phyloP scores from a whole-genome alignment of 37 sponge, comb jelly and placozoan genomes.

The Agelas oroides region DNA sequence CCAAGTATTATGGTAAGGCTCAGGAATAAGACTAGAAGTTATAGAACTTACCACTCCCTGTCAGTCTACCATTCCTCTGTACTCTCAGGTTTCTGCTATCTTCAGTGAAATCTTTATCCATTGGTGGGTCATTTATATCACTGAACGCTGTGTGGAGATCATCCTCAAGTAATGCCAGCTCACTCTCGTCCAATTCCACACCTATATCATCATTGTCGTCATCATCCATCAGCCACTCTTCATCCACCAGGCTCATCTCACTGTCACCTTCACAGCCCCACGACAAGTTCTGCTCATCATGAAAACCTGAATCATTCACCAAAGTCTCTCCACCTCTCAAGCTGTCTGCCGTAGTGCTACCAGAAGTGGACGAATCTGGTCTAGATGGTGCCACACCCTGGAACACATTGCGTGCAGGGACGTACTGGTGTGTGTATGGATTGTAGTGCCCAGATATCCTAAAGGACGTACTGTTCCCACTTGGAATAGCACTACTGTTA shows the following conservation, averaged over 20 bases:
- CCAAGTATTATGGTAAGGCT: no score
- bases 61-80: no score
- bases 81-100: no score
- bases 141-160: no score
- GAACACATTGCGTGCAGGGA: neutral
- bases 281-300: neutral
- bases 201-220: slow-evolving; percentile 4
- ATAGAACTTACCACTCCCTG: no score
- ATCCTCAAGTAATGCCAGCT: neutral
- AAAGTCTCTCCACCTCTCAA: neutral
- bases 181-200: neutral
- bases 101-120: no score
- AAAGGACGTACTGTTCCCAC: neutral
- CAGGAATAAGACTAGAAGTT: no score
- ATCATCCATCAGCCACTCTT: slow-evolving; percentile 11
- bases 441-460: slow-evolving; percentile 5
- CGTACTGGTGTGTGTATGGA: slow-evolving; percentile 13
- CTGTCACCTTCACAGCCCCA: neutral
- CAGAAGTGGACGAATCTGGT: neutral
- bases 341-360: neutral
- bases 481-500: neutral
- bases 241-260: slow-evolving; percentile 11
- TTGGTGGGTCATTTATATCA: no score
- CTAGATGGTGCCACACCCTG: neutral
- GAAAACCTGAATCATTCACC: neutral